Percentiles rank a stretch among this genome's conserved stretches.
phyloP scores from a whole-genome alignment of 2,888 invertebrate species.

The Spatulosminthurus flaviceps region DNA sequence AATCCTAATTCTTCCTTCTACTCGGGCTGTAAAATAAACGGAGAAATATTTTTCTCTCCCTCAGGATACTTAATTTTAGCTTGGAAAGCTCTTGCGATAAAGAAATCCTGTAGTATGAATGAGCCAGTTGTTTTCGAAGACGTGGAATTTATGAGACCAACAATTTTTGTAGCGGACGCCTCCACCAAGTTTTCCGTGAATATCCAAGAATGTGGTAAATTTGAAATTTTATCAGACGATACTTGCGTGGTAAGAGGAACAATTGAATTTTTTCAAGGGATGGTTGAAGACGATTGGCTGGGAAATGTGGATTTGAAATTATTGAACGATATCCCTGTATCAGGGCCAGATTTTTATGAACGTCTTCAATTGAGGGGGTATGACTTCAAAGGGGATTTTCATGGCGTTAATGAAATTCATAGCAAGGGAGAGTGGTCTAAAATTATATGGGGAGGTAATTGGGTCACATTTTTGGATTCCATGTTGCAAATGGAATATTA shows the following conservation, averaged over 20 bases:
- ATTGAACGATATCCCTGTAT: too few relatives aligned
- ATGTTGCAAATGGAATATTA: conserved; percentile 77
- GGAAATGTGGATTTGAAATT: too few relatives aligned
- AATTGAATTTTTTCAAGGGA: too few relatives aligned
- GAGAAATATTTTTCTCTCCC: conserved; percentile 81
- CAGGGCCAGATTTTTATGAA: too few relatives aligned
- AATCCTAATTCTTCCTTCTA: conserved; percentile 79
- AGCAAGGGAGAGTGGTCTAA: conserved; percentile 65
- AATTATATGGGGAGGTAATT: conserved; percentile 79
- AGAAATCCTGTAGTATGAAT: conserved; percentile 73
- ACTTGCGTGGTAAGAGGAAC: conserved; percentile 66
- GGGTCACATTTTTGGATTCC: conserved; percentile 88
- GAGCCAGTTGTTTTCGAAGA: conserved; percentile 86
- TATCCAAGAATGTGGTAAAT: conserved; percentile 78
- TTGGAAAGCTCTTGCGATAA: conserved; percentile 80
- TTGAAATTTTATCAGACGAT: conserved; percentile 67
- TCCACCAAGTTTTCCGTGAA: conserved; percentile 78
- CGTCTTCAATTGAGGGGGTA: too few relatives aligned
- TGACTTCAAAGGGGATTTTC: conserved; percentile 65
- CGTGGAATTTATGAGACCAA: conserved; percentile 83
- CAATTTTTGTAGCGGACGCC: conserved; percentile 76
- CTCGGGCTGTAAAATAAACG: conserved; percentile 70
- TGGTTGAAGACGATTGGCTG: too few relatives aligned
- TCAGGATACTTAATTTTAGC: conserved; percentile 81
- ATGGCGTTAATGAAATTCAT: conserved; percentile 66